Base-by-base conservation (phyloP, 2,113 vertebrate genomes). In the Hymenochirus boettgeri region DNA sequence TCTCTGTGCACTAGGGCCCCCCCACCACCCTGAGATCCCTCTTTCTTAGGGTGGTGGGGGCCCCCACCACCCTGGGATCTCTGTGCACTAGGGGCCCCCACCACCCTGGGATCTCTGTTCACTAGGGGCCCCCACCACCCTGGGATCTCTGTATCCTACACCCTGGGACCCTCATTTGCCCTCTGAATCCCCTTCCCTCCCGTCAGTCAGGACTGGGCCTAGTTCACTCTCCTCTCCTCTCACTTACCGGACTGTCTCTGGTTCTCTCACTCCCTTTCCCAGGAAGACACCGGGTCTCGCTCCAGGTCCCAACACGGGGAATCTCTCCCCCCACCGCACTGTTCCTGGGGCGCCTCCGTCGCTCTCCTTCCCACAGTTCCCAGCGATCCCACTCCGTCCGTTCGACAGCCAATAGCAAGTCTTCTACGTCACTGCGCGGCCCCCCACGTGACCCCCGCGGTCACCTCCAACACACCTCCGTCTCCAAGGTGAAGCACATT, bases 401-500 rank as follows among this genome's bases (percentile, higher is more conserved):
- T 15, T 27, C 25, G 52, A 25, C 24, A 23, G 19, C 25, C 52
- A 25, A 55, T 29, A 18, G 12, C 5, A 25, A 55, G 7, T 25
- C 27, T 11, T 7, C 4, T 15, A 31, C 25, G n/a, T n/a, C 52
- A 55, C 17, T 4, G 26, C 25, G 27, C 23, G 26, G 26, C 5
- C 11, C 5, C 11, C 10, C 52, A 55, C 27, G 52, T 55, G 52
- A 55, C 27, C 7, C 26, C 8, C 5, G 15, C 33, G 27, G 26
- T 55, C 52, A 31, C 52, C 52, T 55, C 12, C 24, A 29, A 31
- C 52, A 17, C 52, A 55, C 23, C 52, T 25, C 52, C 52, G 52
- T 55, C 52, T 55, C 52, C 52, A 55, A 55, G 52, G 52, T 55
- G 52, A 55, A 55, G 52, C 26, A 4, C 29, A 26, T 17, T 26